Evolutionary conservation across 2,888 invertebrate genomes (phyloP).

Genomic region (Phyllotreta striolata): DNA sequence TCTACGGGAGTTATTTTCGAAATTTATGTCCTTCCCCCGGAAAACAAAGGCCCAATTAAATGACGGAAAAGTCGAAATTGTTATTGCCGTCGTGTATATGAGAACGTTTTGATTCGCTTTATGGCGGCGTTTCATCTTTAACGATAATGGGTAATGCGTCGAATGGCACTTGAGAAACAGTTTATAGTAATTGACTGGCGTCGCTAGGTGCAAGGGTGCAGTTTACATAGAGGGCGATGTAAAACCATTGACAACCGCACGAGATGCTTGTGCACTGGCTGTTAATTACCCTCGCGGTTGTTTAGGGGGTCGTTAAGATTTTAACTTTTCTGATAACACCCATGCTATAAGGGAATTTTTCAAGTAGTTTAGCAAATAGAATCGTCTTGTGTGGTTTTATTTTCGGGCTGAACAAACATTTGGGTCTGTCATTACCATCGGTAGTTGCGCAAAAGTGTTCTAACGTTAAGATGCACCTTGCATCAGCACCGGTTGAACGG

Average conservation of each 20-base stretch:
- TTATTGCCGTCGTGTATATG: constrained; percentile 29
- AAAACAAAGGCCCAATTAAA: constrained; percentile 39
- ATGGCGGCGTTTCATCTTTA: constrained; percentile 33
- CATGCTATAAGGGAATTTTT: no score
- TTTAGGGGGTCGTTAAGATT: neutral
- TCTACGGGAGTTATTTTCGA: constrained; percentile 32
- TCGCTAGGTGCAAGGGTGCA: constrained; percentile 21
- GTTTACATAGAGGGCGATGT: constrained; percentile 6
- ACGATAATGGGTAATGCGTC: constrained; percentile 35
- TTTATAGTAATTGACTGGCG: constrained; percentile 26
- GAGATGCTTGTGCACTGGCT: neutral
- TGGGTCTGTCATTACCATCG: no score
- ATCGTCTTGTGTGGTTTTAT: no score
- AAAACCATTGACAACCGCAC: constrained; percentile 8
- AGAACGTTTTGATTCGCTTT: constrained; percentile 32
- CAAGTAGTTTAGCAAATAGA: no score
- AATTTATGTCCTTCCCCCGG: constrained; percentile 35
- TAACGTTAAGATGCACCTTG: no score
- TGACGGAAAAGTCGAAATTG: constrained; percentile 36
- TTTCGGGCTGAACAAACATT: no score
- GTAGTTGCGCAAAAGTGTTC: no score
- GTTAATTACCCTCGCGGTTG: neutral
- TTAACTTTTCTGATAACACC: neutral
- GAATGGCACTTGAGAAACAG: constrained; percentile 27
- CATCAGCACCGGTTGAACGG: no score